A percentile compares a stretch with the other conserved stretches of the same genome.
Evolutionary conservation across 2,797 vertebrate species (phyloP).

Genomic region (Hoplostethus atlanticus): DNA sequence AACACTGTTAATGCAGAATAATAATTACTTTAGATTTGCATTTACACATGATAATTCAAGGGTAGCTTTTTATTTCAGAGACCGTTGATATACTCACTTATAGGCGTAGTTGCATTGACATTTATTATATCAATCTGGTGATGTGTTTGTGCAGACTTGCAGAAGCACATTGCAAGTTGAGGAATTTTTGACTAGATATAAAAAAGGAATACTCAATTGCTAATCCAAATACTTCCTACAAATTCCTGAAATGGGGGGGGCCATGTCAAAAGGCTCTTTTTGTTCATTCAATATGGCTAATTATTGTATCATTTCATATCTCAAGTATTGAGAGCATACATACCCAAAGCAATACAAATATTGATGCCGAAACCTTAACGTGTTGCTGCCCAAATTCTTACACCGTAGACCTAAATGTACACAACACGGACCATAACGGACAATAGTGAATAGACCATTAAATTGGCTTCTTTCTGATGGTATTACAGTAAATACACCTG

Average conservation of each 20-base stretch:
- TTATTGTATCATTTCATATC: slow-evolving; percentile 10
- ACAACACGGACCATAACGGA: slow-evolving; percentile 14
- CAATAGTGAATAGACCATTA: slow-evolving; percentile 48
- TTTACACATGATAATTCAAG: background rate
- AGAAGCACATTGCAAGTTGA: no score
- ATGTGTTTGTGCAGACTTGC: no score
- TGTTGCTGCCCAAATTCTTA: no score
- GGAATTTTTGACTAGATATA: no score
- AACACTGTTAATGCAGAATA: no score
- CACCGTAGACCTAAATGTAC: background rate
- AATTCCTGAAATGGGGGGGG: background rate
- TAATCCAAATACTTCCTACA: background rate
- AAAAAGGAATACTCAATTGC: background rate
- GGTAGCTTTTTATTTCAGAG: background rate
- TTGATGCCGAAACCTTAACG: no score
- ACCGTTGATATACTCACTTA: no score
- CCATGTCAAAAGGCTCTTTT: background rate
- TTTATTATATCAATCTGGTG: no score
- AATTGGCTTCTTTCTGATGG: slow-evolving; percentile 53
- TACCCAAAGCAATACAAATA: no score
- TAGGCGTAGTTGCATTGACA: no score
- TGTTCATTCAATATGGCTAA: background rate
- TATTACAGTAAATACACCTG: slow-evolving; percentile 69
- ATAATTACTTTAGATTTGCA: no score
- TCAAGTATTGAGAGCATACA: background rate